Base-by-base conservation (phyloP, 2,888 invertebrate genomes). In the Drosophila maculinotata region DNA sequence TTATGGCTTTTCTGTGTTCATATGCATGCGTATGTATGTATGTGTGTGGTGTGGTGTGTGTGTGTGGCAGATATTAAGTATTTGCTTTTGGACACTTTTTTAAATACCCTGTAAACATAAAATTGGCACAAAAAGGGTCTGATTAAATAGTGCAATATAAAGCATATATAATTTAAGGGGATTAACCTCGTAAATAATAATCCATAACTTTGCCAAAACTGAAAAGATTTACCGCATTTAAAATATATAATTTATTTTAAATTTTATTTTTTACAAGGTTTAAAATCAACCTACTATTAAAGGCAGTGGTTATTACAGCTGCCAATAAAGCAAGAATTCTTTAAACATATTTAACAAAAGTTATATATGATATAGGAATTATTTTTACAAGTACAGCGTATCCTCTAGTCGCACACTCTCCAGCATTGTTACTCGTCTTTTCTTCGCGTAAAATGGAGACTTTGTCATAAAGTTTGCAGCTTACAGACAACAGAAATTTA, bases 11-110 rank as follows among this genome's bases (percentile, higher is more conserved):
- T 49, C 48, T 59, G 51, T 47, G 23, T 3, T 17, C n/a, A n/a
- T 15, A 17, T 45, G 45, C 30, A 20, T 12, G 30, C 9, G 9
- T 48, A 3, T 33, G 28, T 36, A 25, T 48, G 23, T 44, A 8
- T 31, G 38, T 48, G n/a, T 42, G 33, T 45, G 45, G 28, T 36
- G 14, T 39, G 26, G 8, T 39, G 38, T 31, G 23, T 28, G 52
- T 56, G 39, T 54, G 60, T 35, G 30, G 47, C 75, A 76, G 58
- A 72, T 66, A 76, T 76, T 66, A 76, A 76, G 73, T 69, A 76
- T 76, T 76, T 76, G 76, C 66, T 69, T 68, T 54, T 59, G 47
- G 49, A 60, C 53, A 62, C 10, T 59, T 49, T 64, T 57, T 52
- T 53, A 26, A 44, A 59, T 57, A 45, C 59, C 57, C 57, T 38